phyloP scores from a whole-genome alignment of 2,797 vertebrate species.

The Okamejei kenojei region DNA sequence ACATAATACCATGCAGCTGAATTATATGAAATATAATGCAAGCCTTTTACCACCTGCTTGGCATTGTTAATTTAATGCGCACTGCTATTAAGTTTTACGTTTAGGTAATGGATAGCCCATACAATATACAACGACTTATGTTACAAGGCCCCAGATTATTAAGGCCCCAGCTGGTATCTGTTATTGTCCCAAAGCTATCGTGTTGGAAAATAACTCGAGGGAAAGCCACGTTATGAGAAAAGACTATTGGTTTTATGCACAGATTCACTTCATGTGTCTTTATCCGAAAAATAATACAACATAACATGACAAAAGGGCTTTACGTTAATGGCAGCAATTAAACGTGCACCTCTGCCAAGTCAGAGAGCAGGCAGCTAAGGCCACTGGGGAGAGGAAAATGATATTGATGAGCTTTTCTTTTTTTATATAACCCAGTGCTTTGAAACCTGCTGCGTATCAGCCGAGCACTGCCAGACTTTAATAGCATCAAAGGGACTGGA shows the following conservation, averaged over 20 bases:
- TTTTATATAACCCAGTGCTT: neutral
- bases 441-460: neutral
- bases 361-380: neutral
- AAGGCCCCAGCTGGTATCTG: slow-evolving; percentile 31
- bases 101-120: slow-evolving; percentile 30
- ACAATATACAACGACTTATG: neutral
- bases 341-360: neutral
- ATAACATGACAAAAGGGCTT: neutral
- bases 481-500: neutral
- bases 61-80: slow-evolving; percentile 66
- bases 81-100: slow-evolving; percentile 46
- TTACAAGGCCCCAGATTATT: slow-evolving; percentile 10
- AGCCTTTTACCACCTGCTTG: slow-evolving; percentile 65
- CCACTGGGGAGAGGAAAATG: neutral
- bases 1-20: slow-evolving; percentile 42
- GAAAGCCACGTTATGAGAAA: neutral
- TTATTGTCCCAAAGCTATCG: neutral
- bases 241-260: neutral
- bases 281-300: neutral
- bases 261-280: neutral
- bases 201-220: neutral
- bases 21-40: slow-evolving; percentile 61
- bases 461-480: neutral
- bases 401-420: neutral
- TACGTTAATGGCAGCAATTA: slow-evolving; percentile 2